Evolutionary conservation across 1,140 invertebrate genomes (phyloP).

Genomic region (Zophobas atratus): DNA sequence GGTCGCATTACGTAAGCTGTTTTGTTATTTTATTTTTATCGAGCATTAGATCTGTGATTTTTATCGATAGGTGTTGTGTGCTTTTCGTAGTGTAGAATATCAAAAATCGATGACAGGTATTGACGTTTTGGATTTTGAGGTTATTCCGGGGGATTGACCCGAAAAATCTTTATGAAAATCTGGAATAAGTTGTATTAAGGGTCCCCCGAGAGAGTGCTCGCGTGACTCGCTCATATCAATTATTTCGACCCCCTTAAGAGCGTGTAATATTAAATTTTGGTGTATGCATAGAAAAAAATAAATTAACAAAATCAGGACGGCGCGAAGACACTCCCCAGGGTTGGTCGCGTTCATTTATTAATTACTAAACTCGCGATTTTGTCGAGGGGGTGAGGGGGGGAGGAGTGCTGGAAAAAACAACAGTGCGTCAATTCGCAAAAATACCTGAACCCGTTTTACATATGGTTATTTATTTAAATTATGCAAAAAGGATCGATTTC

Average conservation of each 20-base stretch:
- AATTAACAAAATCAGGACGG: constrained; percentile 20
- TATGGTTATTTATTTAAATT: constrained; percentile 40
- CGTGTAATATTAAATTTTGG: constrained; percentile 4
- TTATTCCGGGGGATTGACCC: constrained; percentile 1
- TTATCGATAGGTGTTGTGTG: not conserved
- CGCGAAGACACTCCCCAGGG: constrained; percentile 1
- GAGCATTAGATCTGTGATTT: not conserved
- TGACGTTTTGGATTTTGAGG: not conserved
- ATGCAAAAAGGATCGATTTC: constrained; percentile 46
- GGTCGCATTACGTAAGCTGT: not conserved
- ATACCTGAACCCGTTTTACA: constrained; percentile 2
- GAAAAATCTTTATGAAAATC: not conserved
- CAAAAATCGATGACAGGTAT: constrained; percentile 16
- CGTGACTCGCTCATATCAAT: constrained; percentile 27
- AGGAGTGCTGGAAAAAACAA: too few relatives aligned
- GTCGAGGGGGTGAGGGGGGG: too few relatives aligned
- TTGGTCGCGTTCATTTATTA: constrained; percentile 13
- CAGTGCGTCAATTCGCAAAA: constrained; percentile 11
- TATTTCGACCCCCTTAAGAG: constrained; percentile 13
- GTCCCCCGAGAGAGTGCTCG: not conserved
- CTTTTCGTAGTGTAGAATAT: not conserved
- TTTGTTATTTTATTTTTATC: not conserved
- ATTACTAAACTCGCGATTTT: not conserved
- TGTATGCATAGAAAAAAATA: constrained; percentile 2
- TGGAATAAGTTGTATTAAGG: not conserved